phyloP scores from a whole-genome alignment of 2,888 invertebrate species.

The Synanthedon myopaeformis region DNA sequence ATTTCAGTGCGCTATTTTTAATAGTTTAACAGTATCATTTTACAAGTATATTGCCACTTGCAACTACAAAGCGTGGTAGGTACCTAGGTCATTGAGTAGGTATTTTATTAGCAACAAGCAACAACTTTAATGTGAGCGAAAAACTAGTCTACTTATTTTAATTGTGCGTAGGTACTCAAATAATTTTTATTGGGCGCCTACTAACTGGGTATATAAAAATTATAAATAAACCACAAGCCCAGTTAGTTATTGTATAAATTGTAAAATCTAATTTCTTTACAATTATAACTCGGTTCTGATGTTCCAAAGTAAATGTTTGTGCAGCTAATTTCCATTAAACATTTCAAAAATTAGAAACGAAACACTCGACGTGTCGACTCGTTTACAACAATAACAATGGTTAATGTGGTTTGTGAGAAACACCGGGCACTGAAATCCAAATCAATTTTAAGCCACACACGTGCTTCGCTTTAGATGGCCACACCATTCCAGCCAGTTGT shows the following conservation, averaged over 20 bases:
- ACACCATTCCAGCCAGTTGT: too few relatives aligned
- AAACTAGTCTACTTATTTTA: too few relatives aligned
- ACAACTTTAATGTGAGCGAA: too few relatives aligned
- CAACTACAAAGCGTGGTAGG: neutral
- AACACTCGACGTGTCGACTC: slow-evolving; percentile 56
- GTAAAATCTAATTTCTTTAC: slow-evolving; percentile 1
- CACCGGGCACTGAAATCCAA: slow-evolving; percentile 1
- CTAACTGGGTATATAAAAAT: too few relatives aligned
- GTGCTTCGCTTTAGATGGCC: neutral
- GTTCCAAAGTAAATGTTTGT: slow-evolving; percentile 62
- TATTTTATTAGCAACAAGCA: too few relatives aligned
- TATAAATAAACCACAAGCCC: too few relatives aligned
- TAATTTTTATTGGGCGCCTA: too few relatives aligned
- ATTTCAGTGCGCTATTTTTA: slow-evolving; percentile 51
- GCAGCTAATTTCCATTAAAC: slow-evolving; percentile 64
- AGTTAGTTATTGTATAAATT: too few relatives aligned
- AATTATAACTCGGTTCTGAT: slow-evolving; percentile 42
- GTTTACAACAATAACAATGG: slow-evolving; percentile 57
- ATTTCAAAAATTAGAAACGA: slow-evolving; percentile 50
- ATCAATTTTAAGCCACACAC: neutral
- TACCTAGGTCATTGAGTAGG: too few relatives aligned
- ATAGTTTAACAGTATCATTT: slow-evolving; percentile 33
- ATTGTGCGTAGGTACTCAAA: too few relatives aligned
- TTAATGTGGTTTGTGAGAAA: slow-evolving; percentile 29
- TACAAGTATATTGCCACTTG: slow-evolving; percentile 8